Evolutionary conservation across 2,113 vertebrate species (phyloP).

Genomic region (Erythrolamprus reginae): DNA sequence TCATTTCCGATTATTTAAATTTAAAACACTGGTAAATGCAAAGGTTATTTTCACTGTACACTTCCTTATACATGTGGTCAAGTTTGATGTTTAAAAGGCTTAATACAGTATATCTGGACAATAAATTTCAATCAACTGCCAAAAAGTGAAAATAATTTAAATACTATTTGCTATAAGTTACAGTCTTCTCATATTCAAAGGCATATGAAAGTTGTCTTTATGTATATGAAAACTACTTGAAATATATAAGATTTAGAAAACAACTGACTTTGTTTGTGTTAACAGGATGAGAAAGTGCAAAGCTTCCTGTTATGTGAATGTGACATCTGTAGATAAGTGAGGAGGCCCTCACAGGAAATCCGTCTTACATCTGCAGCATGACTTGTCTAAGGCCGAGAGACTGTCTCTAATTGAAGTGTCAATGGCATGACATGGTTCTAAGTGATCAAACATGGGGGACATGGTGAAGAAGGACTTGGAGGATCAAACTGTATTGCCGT

Average conservation of each 20-base stretch:
- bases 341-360: slow-evolving; percentile 78
- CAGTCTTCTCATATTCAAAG: slow-evolving; percentile 52
- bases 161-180: slow-evolving; percentile 33
- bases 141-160: slow-evolving; percentile 15
- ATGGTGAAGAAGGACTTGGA: slow-evolving; percentile 81
- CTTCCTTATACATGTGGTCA: neutral
- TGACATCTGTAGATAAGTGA: slow-evolving; percentile 80
- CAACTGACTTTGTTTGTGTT: slow-evolving; percentile 64
- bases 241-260: slow-evolving; percentile 44
- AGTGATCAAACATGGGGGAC: slow-evolving; percentile 75
- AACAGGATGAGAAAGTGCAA: slow-evolving; percentile 80
- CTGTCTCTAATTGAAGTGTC: slow-evolving; percentile 57
- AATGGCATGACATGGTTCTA: slow-evolving; percentile 55
- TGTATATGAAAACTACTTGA: slow-evolving; percentile 44
- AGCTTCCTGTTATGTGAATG: slow-evolving; percentile 82
- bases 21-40: neutral
- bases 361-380: slow-evolving; percentile 69
- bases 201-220: slow-evolving; percentile 51
- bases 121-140: slow-evolving; percentile 10
- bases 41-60: neutral
- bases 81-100: neutral
- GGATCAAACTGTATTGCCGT: slow-evolving; percentile 43
- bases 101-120: neutral
- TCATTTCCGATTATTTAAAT: neutral
- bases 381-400: slow-evolving; percentile 60